Conservation (phyloP, 2,888 invertebrate species). For the Drosophila sordidula region DNA sequence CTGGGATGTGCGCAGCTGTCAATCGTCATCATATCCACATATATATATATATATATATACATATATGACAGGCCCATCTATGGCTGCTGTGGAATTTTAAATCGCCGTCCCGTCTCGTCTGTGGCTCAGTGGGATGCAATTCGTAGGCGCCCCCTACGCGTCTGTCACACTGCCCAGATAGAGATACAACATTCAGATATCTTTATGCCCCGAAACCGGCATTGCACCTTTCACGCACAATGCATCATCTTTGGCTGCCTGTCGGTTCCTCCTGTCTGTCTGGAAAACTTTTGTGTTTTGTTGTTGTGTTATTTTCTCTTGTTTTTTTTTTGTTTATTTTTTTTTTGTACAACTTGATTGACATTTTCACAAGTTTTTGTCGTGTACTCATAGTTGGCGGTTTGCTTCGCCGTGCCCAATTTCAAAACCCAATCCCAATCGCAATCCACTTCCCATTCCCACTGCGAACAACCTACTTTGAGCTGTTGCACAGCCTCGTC, state of each 20-base stretch:
- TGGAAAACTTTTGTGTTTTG: slow-evolving; percentile 71
- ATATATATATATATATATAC: slow-evolving; percentile 36
- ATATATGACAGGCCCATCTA: slow-evolving; percentile 71
- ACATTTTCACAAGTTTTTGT: slow-evolving; percentile 82
- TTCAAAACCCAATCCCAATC: slow-evolving; percentile 18
- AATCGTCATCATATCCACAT: slow-evolving; percentile 74
- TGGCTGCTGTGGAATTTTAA: slow-evolving; percentile 72
- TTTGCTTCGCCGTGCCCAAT: slow-evolving; percentile 49
- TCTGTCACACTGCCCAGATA: slow-evolving; percentile 73
- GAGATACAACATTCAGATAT: slow-evolving; percentile 76
- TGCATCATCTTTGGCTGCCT: slow-evolving; percentile 78
- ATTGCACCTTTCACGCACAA: slow-evolving; percentile 80
- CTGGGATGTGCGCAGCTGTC: slow-evolving; percentile 69
- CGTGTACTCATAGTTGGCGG: slow-evolving; percentile 55
- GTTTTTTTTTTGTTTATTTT: slow-evolving; percentile 14
- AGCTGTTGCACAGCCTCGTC: slow-evolving; percentile 58
- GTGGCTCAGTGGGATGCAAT: slow-evolving; percentile 77
- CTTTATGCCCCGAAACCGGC: slow-evolving; percentile 61
- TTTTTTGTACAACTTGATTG: slow-evolving; percentile 76
- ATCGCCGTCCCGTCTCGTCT: slow-evolving; percentile 48
- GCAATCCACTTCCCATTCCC: slow-evolving; percentile 24
- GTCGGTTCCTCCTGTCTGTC: slow-evolving; percentile 31
- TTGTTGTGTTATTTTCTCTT: slow-evolving; percentile 25
- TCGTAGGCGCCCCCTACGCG: slow-evolving; percentile 78
- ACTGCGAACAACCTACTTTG: slow-evolving; percentile 38